Evolutionary conservation across 2,113 vertebrate species (phyloP).

Genomic region (Illadopsis cleaveri): DNA sequence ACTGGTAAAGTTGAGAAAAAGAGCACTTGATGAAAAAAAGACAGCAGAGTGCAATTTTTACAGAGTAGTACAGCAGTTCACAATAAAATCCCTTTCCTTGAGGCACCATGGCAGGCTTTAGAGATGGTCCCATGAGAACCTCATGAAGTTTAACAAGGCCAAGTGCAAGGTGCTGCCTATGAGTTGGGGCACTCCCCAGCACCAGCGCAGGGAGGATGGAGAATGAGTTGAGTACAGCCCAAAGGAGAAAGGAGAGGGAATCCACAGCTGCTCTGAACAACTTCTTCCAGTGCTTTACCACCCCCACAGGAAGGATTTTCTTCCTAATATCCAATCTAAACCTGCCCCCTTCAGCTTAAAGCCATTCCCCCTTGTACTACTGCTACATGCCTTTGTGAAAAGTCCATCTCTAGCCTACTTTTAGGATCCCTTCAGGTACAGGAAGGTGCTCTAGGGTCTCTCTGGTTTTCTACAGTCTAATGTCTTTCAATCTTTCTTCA

Average conservation of each 20-base stretch:
- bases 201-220: not conserved
- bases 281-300: not conserved
- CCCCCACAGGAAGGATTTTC: not conserved
- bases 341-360: not conserved
- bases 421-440: not conserved
- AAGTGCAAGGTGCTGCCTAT: not conserved
- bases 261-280: not conserved
- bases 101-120: not conserved
- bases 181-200: not conserved
- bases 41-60: not conserved
- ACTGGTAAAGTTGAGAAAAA: not conserved
- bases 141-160: not conserved
- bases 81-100: not conserved
- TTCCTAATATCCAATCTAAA: not conserved
- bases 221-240: not conserved
- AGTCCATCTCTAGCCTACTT: not conserved
- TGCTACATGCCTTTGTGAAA: not conserved
- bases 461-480: not conserved
- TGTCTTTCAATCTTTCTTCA: not conserved
- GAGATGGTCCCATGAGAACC: not conserved
- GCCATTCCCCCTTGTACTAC: not conserved
- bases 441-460: not conserved
- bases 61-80: not conserved
- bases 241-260: not conserved
- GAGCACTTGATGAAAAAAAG: not conserved